Evolutionary conservation across 1,140 invertebrate species (phyloP), one percentile per base, ranked within the genome.

Genomic region (Trypoxylus dichotomus): DNA sequence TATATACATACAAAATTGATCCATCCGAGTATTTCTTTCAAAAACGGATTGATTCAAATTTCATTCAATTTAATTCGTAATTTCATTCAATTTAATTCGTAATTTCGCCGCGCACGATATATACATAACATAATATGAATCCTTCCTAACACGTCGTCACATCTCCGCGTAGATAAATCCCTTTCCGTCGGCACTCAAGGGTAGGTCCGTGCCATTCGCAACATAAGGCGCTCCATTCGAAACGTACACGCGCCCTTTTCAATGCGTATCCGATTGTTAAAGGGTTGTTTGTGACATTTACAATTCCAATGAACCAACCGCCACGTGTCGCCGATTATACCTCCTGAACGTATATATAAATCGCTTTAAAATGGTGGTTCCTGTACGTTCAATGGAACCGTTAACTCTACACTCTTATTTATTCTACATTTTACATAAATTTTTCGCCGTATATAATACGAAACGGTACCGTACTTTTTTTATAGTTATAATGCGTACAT

Each of bases 251-350:
- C 80, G 78, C 77, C 76, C 78, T 63, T 75, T 81, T 78, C 79
- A 78, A 76, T 77, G 76, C 78, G 80, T 76, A 79, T 78, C 76
- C 78, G n/a, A 80, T 79, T 79, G 80, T 80, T 74, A 79, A 81
- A 81, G 80, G 79, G 80, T 79, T 81, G 79, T 79, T 81, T 81
- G 79, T 78, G 80, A 79, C 80, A 81, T 81, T 81, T 81, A 81
- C 80, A 81, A 81, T 81, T 81, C 79, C 75, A 81, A 79, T 72
- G 75, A 81, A 71, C 78, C 79, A 79, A 79, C 79, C 77, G 79
- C 77, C 80, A 81, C 80, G 80, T 81, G 80, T 73, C 80, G 43
- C 72, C 75, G 74, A 81, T 81, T 79, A 81, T 76, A 58, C 60
- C 76, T 75, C 72, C 27, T 8, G 2, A 60, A 77, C 15, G 47